Base-by-base conservation (phyloP, 2,888 invertebrate genomes). In the Ceratothoa steindachneri region DNA sequence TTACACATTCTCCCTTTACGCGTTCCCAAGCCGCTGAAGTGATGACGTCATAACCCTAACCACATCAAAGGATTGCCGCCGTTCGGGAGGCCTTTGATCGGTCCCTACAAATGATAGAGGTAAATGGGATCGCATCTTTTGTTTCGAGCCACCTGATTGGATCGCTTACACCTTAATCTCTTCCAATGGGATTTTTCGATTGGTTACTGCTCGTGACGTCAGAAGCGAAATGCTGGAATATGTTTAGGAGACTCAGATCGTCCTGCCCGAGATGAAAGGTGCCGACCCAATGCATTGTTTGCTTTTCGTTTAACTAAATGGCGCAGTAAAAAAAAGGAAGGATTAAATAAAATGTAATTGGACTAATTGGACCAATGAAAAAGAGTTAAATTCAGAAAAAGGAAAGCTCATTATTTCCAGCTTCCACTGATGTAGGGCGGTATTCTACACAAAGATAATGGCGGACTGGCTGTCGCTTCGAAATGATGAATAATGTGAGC, bases 281-380 rank as follows among this genome's bases (percentile, higher is more conserved):
- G 55, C 55, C 55, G 55, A 55, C 55, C 12, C 19, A 15, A 22
- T 22, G 60, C 22, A 60, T 24, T 60, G 60, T 60, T 60, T 7
- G 60, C 22, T 60, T 60, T 60, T 60, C 60, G 60, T 24, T 60
- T 60, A 60, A 24, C 60, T 60, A 60, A 60, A 60, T 60, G 24
- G 60, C 22, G 24, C 24, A 60, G 24, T 60, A 60, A 60, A 24
- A 60, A 60, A 24, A 24, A n/a, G n/a, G n/a, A n/a, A n/a, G 22
- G 60, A 60, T 22, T 60, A 12, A 60, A 60, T 60, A 60, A 60
- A 60, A 60, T 60, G 19, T 60, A 60, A 60, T 60, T 60, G n/a
- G 60, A 60, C 60, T 60, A 60, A 60, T 60, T 60, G 60, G 60
- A 24, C 24, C 12, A 24, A 60, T 60, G 60, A 60, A 24, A 60